Evolutionary conservation across 2,113 vertebrate species (phyloP).

Genomic region (Myotis lucifugus): DNA sequence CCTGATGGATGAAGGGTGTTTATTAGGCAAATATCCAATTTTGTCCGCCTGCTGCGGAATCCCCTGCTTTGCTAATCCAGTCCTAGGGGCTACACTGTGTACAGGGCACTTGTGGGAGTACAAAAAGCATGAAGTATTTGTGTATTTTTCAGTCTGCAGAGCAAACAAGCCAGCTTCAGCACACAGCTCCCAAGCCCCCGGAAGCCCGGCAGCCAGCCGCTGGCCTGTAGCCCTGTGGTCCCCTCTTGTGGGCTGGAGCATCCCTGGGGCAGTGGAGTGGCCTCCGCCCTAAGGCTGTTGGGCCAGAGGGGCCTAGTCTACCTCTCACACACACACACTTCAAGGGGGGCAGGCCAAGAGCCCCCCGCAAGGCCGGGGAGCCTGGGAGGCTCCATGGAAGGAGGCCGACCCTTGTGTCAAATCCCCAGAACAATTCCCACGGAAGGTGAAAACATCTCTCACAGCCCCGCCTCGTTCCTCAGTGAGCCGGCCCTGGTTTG

Average conservation of each 20-base stretch:
- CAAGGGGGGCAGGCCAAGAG: background rate
- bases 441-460: background rate
- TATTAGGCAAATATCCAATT: slow-evolving; percentile 89
- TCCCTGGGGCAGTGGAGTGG: background rate
- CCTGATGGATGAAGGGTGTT: slow-evolving; percentile 79
- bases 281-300: background rate
- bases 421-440: background rate
- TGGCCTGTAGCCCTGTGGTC: background rate
- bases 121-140: slow-evolving; percentile 94
- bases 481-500: rapidly evolving
- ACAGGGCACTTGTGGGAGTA: slow-evolving; percentile 89
- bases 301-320: background rate
- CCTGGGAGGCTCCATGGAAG: background rate
- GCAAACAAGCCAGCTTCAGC: slow-evolving; percentile 93
- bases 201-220: slow-evolving; percentile 21
- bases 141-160: slow-evolving; percentile 91
- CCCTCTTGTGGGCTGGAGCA: background rate
- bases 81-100: slow-evolving; percentile 89
- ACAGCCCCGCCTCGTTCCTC: background rate
- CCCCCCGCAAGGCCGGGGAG: background rate
- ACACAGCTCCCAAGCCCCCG: slow-evolving; percentile 83
- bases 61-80: slow-evolving; percentile 85
- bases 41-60: slow-evolving; percentile 81
- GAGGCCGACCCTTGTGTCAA: slow-evolving; percentile 21
- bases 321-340: background rate